Evolutionary conservation across 2,797 vertebrate species (phyloP), one percentile per base, ranked within the genome.

Genomic region (Perodicticus potto): DNA sequence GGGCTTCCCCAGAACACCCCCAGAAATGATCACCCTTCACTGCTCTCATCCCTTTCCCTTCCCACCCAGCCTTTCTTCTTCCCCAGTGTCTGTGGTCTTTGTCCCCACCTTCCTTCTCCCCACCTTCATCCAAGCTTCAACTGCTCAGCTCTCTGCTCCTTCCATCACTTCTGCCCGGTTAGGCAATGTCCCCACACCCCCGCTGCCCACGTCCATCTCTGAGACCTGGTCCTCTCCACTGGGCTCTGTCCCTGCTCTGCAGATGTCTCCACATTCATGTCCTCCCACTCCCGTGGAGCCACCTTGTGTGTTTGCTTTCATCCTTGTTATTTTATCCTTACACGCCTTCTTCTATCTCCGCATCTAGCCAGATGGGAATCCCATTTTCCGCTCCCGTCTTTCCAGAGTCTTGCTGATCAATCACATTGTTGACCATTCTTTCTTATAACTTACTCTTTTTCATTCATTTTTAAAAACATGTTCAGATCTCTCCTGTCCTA

Each of bases 41-140:
- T 37, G 5, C 43, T 9, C 5, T 40, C 5, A 17, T 40, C 7
- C 7, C 0, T 0, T 29, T 6, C 7, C 1, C 1, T 25, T 5
- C 25, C 7, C 1, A 6, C 53, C 80, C 32, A 5, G n/a, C 74
- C 34, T 57, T 69, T n/a, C 61, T 40, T 76, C 57, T 88, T 73
- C 37, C 27, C 74, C 55, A 1, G 2, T 14, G 37, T 77, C 87
- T 45, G 69, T 12, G 29, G 40, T 37, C 23, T 3, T 40, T 4
- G 1, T 55, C 23, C 19, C 32, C 92, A 67, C 20, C 61, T 49
- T 4, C 74, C 57, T n/a, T 81, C 45, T 67, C 49, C 17, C 27
- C 23, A 57, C 49, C 81, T 74, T 74, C 49, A 29, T 65, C 13
- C 29, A 20, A 45, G 55, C 57, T 59, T 69, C 3, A 6, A 40